These are phyloP conservation scores for Polia nebulosa DNA, from an alignment of 2,888 invertebrate species.

Conservation along the genomic window DNA sequence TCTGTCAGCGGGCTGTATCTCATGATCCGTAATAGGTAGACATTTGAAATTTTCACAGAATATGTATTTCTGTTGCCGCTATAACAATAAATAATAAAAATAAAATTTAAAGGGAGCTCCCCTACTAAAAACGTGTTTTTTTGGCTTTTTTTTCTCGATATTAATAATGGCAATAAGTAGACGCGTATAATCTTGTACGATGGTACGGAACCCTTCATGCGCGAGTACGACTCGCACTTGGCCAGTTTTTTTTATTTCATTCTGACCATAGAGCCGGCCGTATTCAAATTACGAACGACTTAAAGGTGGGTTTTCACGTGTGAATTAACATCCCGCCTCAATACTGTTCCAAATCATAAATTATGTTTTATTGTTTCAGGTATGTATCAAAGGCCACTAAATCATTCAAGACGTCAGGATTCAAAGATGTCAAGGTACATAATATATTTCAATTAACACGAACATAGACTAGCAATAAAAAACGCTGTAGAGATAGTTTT, in stretches of 20 bases:
- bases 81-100: too few species aligned
- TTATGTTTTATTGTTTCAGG: slow-evolving; percentile 69
- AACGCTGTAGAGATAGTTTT: slow-evolving; percentile 51
- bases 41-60: too few species aligned
- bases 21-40: too few species aligned
- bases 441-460: slow-evolving; percentile 48
- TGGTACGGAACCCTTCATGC: too few species aligned
- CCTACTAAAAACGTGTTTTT: too few species aligned
- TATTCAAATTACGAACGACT: slow-evolving; percentile 27
- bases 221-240: too few species aligned
- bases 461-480: slow-evolving; percentile 51
- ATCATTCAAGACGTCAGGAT: slow-evolving; percentile 34
- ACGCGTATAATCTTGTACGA: too few species aligned
- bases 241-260: slow-evolving; percentile 23
- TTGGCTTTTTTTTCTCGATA: too few species aligned
- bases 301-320: slow-evolving; percentile 12
- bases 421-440: slow-evolving; percentile 37
- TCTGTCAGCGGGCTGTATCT: too few species aligned
- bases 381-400: slow-evolving; percentile 65
- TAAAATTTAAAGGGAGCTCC: too few species aligned
- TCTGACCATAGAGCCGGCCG: neutral
- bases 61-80: too few species aligned
- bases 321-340: slow-evolving; percentile 26
- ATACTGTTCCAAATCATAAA: slow-evolving; percentile 29
- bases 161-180: too few species aligned